Evolutionary conservation across 1,140 invertebrate species (phyloP), one percentile per base, ranked within the genome.

Genomic region (Drosophila mauritiana): DNA sequence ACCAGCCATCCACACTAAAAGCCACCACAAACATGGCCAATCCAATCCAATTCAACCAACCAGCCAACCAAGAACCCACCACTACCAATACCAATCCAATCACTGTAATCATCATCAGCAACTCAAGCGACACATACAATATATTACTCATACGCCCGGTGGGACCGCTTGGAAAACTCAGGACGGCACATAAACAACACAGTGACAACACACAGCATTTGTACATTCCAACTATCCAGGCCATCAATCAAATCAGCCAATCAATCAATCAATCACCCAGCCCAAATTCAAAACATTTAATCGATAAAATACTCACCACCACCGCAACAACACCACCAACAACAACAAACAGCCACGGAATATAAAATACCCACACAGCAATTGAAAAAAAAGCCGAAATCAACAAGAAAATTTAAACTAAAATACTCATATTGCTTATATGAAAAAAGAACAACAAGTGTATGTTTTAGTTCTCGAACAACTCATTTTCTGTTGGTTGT

Each of bases 321-420:
- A 34, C 37, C 56, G 55, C 58, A 62, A 45, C 67, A 43, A 58
- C 42, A 45, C 17, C 42, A 17, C 1, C n/a, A 40, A 20, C 10
- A 43, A 43, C 40, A 42, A 42, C 6, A 42, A 42, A 40, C 69
- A 53, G 46, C 20, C 43, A 65, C 57, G 54, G 76, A 78, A 42
- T n/a, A 40, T 42, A 42, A n/a, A 42, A 12, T 54, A 48, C 56
- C 43, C 48, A 84, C 70, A 73, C 51, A 54, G 63, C 52, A 64
- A 74, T 74, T 74, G 57, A 74, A 74, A 67, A 73, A 45, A 20
- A 36, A 59, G 31, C 31, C 37, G 13, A 67, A 68, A 85, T 68
- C 74, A 77, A 77, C 39, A 79, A 84, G 53, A 65, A 79, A 85
- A 80, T 85, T 80, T 49, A 40, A 85, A 85, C 52, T 73, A 63